Percentiles rank a stretch among this genome's conserved stretches.
Evolutionary conservation across 2,888 invertebrate genomes (phyloP).

Genomic region (Drosophila melanocephala): DNA sequence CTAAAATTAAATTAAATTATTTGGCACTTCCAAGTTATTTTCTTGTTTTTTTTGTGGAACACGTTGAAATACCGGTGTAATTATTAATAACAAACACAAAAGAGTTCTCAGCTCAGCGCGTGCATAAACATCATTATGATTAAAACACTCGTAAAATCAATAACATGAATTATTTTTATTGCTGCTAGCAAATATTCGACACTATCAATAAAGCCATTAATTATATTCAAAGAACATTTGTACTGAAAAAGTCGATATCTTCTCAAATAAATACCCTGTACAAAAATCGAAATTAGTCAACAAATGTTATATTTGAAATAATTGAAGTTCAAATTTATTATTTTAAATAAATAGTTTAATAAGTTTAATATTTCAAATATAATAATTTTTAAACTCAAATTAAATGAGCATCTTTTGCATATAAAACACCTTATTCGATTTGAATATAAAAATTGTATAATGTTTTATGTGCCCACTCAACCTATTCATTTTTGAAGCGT

Average conservation of each 20-base stretch:
- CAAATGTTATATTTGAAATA: not conserved
- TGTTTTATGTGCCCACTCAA: not conserved
- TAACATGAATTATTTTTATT: conserved; percentile 20
- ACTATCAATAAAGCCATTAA: conserved; percentile 62
- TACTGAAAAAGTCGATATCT: conserved; percentile 1
- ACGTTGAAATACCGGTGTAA: too few relatives aligned
- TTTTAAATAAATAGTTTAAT: not conserved
- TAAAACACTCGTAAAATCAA: conserved; percentile 12
- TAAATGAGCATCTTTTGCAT: not conserved
- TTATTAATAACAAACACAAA: conserved; percentile 2
- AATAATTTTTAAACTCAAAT: not conserved
- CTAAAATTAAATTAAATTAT: not conserved
- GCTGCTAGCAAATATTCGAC: conserved; percentile 16
- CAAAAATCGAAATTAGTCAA: not conserved
- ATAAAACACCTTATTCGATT: not conserved
- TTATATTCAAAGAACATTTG: conserved; percentile 40
- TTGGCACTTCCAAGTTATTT: not conserved
- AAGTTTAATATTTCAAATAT: not conserved
- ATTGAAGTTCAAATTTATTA: not conserved
- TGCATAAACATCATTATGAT: conserved; percentile 17
- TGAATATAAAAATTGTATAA: not conserved
- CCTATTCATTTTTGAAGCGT: not conserved
- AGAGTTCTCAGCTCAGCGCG: conserved; percentile 2
- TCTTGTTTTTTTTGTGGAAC: not conserved
- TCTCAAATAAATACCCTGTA: conserved; percentile 2